A percentile compares a stretch with the other conserved stretches of the same genome.
Evolutionary conservation across 1,140 invertebrate genomes (phyloP).

Genomic region (Orussus abietinus): DNA sequence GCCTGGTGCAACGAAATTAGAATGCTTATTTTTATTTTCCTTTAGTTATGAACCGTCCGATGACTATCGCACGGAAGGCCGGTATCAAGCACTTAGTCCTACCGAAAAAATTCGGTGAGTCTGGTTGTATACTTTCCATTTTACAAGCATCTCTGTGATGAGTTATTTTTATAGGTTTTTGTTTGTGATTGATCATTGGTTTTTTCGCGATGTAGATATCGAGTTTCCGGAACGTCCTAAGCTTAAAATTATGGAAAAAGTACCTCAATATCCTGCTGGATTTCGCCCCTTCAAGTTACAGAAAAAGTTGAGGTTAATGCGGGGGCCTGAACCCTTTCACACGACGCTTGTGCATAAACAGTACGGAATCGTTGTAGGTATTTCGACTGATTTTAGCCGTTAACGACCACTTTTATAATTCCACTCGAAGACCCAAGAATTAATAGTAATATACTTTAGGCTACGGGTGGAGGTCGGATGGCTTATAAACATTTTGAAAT

Average conservation of each 20-base stretch:
- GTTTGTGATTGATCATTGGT: not conserved
- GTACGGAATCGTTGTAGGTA: slow-evolving; percentile 82
- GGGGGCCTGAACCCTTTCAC: slow-evolving; percentile 83
- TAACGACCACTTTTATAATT: no score
- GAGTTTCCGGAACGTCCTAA: slow-evolving; percentile 70
- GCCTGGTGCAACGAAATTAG: no score
- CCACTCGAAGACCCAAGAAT: slow-evolving; percentile 1
- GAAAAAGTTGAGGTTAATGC: slow-evolving; percentile 75
- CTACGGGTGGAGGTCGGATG: slow-evolving; percentile 78
- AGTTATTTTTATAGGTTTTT: not conserved
- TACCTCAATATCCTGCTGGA: slow-evolving; percentile 64
- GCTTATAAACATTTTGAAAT: slow-evolving; percentile 82
- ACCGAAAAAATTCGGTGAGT: no score
- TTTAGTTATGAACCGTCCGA: no score
- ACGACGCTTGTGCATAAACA: slow-evolving; percentile 83
- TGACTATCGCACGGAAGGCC: no score
- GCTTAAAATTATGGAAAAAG: slow-evolving; percentile 65
- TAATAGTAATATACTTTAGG: slow-evolving; percentile 54
- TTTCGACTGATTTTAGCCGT: slow-evolving; percentile 2
- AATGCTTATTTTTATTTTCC: no score
- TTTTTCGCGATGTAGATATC: slow-evolving; percentile 61
- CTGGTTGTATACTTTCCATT: no score
- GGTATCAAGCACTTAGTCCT: no score
- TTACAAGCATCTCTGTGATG: no score
- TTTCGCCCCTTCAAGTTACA: slow-evolving; percentile 77